Conservation (phyloP, 2,888 invertebrate species). For the Lordiphosa fenestrarum region DNA sequence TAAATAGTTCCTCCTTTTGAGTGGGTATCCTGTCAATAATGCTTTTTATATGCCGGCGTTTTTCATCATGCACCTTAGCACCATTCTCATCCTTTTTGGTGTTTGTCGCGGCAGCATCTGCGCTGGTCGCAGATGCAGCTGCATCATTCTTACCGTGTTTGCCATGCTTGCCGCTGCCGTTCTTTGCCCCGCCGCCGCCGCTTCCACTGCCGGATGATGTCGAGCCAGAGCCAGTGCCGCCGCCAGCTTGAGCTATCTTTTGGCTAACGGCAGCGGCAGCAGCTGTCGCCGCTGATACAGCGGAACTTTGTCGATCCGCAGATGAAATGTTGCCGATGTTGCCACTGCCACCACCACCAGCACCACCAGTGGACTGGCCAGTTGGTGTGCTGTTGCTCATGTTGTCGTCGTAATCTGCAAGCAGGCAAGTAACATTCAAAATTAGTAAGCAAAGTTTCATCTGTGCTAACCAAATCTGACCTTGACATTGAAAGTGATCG, state of each 20-base stretch:
- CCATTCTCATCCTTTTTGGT: slow-evolving; percentile 83
- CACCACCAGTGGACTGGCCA: slow-evolving; percentile 6
- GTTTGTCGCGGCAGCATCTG: slow-evolving; percentile 59
- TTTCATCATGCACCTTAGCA: slow-evolving; percentile 92
- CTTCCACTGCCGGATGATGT: slow-evolving; percentile 25
- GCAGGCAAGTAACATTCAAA: too few species aligned
- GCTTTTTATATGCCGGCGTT: slow-evolving; percentile 96
- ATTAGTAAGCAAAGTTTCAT: too few species aligned
- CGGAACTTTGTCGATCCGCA: slow-evolving; percentile 61
- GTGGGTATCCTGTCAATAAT: slow-evolving; percentile 99
- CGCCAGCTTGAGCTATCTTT: slow-evolving; percentile 53
- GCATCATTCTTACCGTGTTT: slow-evolving; percentile 74
- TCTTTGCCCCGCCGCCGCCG: slow-evolving; percentile 11
- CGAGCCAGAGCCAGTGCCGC: slow-evolving; percentile 26
- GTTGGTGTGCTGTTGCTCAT: slow-evolving; percentile 44
- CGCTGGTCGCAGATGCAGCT: slow-evolving; percentile 51
- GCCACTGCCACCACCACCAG: slow-evolving; percentile 8
- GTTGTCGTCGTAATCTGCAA: slow-evolving; percentile 77
- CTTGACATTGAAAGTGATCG: too few species aligned
- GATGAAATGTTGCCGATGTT: slow-evolving; percentile 24
- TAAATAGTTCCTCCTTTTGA: slow-evolving; percentile 97
- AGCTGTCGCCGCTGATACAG: slow-evolving; percentile 62
- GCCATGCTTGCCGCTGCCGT: slow-evolving; percentile 16
- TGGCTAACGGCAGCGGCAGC: slow-evolving; percentile 68
- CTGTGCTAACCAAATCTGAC: too few species aligned